A percentile compares a stretch with the other conserved stretches of the same genome.
Evolutionary conservation across 2,888 invertebrate species (phyloP).

Genomic region (Drosophila greeni): DNA sequence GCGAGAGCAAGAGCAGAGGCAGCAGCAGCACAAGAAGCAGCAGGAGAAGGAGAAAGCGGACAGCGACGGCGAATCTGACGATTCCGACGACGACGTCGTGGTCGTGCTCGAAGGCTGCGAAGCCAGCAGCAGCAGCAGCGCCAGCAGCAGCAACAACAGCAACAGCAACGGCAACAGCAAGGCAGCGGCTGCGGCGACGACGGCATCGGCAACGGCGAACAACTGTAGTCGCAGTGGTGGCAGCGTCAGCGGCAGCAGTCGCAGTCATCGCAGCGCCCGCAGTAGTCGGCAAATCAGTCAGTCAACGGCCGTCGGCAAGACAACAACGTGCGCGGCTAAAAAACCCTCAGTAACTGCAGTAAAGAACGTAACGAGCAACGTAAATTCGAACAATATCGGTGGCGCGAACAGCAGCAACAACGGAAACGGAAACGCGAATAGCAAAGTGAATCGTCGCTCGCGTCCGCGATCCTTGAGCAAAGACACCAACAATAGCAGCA

Average conservation of each 20-base stretch:
- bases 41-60: conserved; percentile 37
- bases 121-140: conserved; percentile 53
- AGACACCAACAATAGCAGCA: conserved; percentile 52
- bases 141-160: conserved; percentile 11
- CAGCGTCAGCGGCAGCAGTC: conserved; percentile 51
- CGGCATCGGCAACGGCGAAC: conserved; percentile 41
- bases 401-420: neutral
- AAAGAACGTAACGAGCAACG: conserved; percentile 46
- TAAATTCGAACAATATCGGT: conserved; percentile 23
- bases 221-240: conserved; percentile 41
- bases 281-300: conserved; percentile 75
- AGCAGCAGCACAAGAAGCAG: conserved; percentile 1
- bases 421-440: conserved; percentile 32
- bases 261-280: conserved; percentile 64
- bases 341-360: conserved; percentile 45
- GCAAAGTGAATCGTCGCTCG: conserved; percentile 68
- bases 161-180: conserved; percentile 18
- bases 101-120: conserved; percentile 63
- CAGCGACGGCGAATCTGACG: conserved; percentile 56
- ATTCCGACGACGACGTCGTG: conserved; percentile 69
- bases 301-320: conserved; percentile 77
- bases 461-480: conserved; percentile 70
- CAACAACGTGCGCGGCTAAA: conserved; percentile 76
- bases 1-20: conserved; percentile 9
- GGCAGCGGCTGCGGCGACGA: conserved; percentile 56